phyloP scores from a whole-genome alignment of 2,888 invertebrate species.

The Xanthia togata region DNA sequence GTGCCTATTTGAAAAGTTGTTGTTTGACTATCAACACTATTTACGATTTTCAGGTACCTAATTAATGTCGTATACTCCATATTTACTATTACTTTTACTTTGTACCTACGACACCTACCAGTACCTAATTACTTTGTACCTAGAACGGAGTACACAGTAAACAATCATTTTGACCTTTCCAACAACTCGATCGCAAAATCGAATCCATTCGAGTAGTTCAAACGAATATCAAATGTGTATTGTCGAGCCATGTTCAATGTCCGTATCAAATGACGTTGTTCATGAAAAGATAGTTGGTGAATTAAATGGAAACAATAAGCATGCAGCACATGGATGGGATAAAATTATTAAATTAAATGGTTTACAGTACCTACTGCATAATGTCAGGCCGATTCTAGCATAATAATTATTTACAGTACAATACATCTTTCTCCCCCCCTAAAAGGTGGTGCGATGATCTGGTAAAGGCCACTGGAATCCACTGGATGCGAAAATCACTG shows the following conservation, averaged over 20 bases:
- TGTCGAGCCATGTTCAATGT: background rate
- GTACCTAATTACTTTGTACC: background rate
- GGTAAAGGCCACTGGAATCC: too few relatives aligned
- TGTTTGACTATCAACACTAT: background rate
- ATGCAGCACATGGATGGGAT: background rate
- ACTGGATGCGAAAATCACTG: too few relatives aligned
- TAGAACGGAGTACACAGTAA: background rate
- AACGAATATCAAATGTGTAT: background rate
- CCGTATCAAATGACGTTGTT: background rate
- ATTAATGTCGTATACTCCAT: background rate
- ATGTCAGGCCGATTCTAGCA: background rate
- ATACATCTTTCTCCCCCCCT: background rate
- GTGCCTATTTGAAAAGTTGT: background rate
- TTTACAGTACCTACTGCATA: background rate
- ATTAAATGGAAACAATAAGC: slow-evolving; percentile 1
- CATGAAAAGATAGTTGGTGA: background rate
- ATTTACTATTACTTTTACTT: background rate
- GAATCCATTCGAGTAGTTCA: background rate
- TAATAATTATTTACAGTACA: background rate
- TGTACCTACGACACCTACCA: background rate
- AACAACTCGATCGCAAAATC: background rate
- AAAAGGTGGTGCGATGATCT: too few relatives aligned
- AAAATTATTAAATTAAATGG: background rate
- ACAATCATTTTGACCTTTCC: background rate
- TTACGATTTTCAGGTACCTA: background rate